Evolutionary conservation across 2,797 vertebrate genomes (phyloP).

Genomic region (Coranthus polyacanthus): DNA sequence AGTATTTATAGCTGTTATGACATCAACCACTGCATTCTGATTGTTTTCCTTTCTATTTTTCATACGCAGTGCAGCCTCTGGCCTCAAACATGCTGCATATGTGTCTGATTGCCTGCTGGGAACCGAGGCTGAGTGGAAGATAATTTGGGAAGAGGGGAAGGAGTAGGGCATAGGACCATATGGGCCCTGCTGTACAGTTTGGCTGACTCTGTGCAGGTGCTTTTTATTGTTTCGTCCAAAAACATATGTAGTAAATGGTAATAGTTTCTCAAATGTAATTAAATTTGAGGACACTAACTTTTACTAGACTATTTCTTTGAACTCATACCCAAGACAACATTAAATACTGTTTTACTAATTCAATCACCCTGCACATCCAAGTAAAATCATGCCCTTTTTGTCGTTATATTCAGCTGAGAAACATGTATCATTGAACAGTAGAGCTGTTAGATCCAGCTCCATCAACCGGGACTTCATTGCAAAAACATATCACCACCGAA

Average conservation of each 20-base stretch:
- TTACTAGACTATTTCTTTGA: background rate
- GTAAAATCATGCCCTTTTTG: background rate
- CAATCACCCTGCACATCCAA: background rate
- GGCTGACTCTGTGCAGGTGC: background rate
- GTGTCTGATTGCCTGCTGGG: constrained; percentile 40
- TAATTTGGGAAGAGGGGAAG: background rate
- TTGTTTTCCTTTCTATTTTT: background rate
- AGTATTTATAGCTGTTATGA: too few relatives aligned
- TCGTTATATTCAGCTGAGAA: constrained; percentile 1
- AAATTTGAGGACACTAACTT: too few relatives aligned
- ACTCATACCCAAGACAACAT: background rate
- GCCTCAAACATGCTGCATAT: constrained; percentile 13
- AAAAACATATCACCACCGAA: too few relatives aligned
- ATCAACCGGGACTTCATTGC: too few relatives aligned
- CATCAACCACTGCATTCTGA: background rate
- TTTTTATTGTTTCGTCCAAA: background rate
- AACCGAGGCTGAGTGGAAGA: constrained; percentile 4
- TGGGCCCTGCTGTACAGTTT: constrained; percentile 16
- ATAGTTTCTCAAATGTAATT: too few relatives aligned
- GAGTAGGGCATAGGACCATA: constrained; percentile 29
- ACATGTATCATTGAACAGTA: background rate
- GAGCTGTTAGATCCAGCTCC: too few relatives aligned
- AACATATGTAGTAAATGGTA: too few relatives aligned
- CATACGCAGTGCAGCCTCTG: background rate
- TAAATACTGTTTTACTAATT: background rate